Base-by-base conservation (phyloP, 2,797 vertebrate genomes). In the Protonibea diacanthus region DNA sequence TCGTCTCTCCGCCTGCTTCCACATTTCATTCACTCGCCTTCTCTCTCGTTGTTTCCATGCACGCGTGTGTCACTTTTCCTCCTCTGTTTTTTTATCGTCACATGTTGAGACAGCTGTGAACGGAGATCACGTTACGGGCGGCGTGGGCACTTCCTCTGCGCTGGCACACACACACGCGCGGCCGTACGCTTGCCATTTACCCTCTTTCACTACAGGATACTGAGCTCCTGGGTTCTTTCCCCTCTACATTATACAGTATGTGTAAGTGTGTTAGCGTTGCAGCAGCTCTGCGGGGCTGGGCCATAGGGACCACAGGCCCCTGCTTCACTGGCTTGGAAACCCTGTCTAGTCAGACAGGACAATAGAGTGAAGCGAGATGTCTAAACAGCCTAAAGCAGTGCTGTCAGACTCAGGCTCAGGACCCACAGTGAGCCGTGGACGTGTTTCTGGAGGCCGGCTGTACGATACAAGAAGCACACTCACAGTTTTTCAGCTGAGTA, bases 31-130 rank as follows among this genome's bases (percentile, higher is more conserved):
- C 14, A 14, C 53, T 82, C 33, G 7, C 6, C 89, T 88, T 93
- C 11, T 44, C 42, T 44, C 42, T 44, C 13, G 69, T 90, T 86
- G 89, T 90, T 91, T 90, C 91, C 80, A 25, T 5, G 15, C n/a
- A 45, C 69, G 91, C 47, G 56, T 55, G 33, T 65, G 61, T 93
- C 91, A 93, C 87, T 84, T 90, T 90, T 90, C 83, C 87, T 86
- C 93, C 49, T 89, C 91, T 91, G 7, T 53, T 67, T 45, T 45
- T 89, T 53, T 7, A 33, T 33, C 20, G 6, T 65, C 89, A 93
- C 29, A 94, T 96, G 95, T 96, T 96, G 96, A 94, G 95, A 95
- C 97, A 97, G 96, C 96, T 97, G 96, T 96, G 95, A 95, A 95
- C 94, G 91, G 94, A 95, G 96, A 96, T 97, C 96, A 93, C 95